These are phyloP conservation scores for Tenthredo distinguenda DNA, from an alignment of 2,888 invertebrate genomes.

Conservation along the genomic window DNA sequence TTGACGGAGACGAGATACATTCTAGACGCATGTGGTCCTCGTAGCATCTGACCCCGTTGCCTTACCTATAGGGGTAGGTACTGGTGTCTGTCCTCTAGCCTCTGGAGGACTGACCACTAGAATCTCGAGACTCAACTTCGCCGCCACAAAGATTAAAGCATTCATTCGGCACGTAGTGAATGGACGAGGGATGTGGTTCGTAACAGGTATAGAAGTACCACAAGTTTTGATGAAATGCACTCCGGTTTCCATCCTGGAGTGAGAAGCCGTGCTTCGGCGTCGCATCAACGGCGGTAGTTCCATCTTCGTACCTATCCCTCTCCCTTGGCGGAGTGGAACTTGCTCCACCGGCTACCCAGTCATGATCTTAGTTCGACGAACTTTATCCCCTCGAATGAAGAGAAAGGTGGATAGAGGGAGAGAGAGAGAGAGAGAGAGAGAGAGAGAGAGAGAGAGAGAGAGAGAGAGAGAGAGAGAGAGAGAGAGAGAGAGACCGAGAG, in stretches of 20 bases:
- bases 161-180: constrained; percentile 56
- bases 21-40: neutral
- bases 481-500: neutral
- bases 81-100: neutral
- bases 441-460: neutral
- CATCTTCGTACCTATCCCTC: neutral
- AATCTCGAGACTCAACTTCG: constrained; percentile 45
- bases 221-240: constrained; percentile 71
- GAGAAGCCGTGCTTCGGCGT: constrained; percentile 57
- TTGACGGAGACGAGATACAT: neutral
- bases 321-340: neutral
- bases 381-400: constrained; percentile 56
- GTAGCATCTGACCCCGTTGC: neutral
- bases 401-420: neutral
- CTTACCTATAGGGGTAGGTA: neutral
- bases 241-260: constrained; percentile 47
- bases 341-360: constrained; percentile 51
- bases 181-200: neutral
- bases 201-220: constrained; percentile 57
- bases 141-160: constrained; percentile 57
- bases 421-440: neutral
- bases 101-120: constrained; percentile 15
- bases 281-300: constrained; percentile 24
- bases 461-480: neutral
- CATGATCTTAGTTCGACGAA: constrained; percentile 66